Evolutionary conservation across 1,140 invertebrate species (phyloP), one percentile per base, ranked within the genome.

Genomic region (Zaprionus kolodkinae): DNA sequence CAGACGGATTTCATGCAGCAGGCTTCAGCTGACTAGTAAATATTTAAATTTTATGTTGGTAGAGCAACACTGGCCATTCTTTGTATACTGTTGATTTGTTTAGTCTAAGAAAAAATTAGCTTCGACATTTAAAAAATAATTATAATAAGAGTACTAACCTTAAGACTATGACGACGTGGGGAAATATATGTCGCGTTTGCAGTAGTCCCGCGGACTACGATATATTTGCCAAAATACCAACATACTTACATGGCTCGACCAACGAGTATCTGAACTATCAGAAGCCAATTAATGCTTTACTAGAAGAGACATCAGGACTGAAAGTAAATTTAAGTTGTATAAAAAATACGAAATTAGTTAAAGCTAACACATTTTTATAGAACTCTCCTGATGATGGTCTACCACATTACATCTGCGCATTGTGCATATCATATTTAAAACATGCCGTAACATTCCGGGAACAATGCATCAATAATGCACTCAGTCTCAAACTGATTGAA

Each of bases 341-440:
- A n/a, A 15, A 57, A 35, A 45, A 6, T 27, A 33, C 21, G 40
- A 1, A 6, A 6, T 35, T 35, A 7, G 6, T 45, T 15, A 15
- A 45, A 2, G 7, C 40, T 15, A 15, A 9, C n/a, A 3, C 9
- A 11, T 40, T 33, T 21, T 7, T 0, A n/a, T 27, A 92, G 91
- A 78, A 86, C 36, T 75, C 81, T 9, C 63, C 77, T 0, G 82
- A 92, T 50, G 91, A 92, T 61, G 84, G 84, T 7, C 62, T 92
- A 33, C 91, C 91, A 0, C 48, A 67, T 2, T 69, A 76, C 30
- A 92, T 92, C 33, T 92, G 91, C 69, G 91, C 91, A 13, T 56
- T 89, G 9, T 92, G 91, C 63, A 91, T 92, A 59, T 92, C 91
- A 15, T 92, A 92, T 68, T 62, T 92, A 15, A 92, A 92, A 72